Percentiles rank a stretch among this genome's conserved stretches.
These are phyloP conservation scores for Portunus trituberculatus DNA, from an alignment of 1,140 invertebrate species.

Conservation along the genomic window DNA sequence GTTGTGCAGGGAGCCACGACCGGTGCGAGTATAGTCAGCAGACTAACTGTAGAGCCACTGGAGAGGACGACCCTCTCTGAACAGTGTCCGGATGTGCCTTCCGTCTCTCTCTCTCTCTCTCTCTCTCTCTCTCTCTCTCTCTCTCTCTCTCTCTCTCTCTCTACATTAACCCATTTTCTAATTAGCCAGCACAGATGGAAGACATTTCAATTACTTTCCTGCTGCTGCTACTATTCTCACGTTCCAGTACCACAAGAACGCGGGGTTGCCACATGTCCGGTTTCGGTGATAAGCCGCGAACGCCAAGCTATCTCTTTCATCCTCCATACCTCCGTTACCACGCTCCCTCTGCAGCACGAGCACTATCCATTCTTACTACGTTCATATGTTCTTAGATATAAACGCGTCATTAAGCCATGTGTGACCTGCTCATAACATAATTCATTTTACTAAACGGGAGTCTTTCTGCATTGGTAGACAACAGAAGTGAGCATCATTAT, in stretches of 20 bases:
- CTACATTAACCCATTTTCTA: background rate
- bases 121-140: slow-evolving; percentile 57
- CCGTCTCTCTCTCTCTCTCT: slow-evolving; percentile 51
- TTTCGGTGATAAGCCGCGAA: background rate
- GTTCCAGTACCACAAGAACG: background rate
- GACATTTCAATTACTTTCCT: background rate
- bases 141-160: slow-evolving; percentile 57
- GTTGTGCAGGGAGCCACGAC: background rate
- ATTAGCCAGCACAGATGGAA: background rate
- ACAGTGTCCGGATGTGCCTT: slow-evolving; percentile 29
- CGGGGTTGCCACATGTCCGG: background rate
- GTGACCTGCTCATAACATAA: no score
- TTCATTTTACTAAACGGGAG: no score
- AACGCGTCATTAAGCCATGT: no score
- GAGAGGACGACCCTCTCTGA: background rate
- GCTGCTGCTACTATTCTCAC: background rate
- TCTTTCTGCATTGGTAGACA: no score
- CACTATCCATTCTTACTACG: background rate
- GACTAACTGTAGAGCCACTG: background rate
- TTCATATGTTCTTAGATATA: no score
- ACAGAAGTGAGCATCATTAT: no score
- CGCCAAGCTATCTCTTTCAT: background rate
- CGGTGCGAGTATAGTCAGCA: background rate
- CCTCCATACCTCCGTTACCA: background rate
- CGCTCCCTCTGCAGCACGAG: background rate